phyloP scores from a whole-genome alignment of 2,888 invertebrate genomes.

The Sphaeridia pumilis region DNA sequence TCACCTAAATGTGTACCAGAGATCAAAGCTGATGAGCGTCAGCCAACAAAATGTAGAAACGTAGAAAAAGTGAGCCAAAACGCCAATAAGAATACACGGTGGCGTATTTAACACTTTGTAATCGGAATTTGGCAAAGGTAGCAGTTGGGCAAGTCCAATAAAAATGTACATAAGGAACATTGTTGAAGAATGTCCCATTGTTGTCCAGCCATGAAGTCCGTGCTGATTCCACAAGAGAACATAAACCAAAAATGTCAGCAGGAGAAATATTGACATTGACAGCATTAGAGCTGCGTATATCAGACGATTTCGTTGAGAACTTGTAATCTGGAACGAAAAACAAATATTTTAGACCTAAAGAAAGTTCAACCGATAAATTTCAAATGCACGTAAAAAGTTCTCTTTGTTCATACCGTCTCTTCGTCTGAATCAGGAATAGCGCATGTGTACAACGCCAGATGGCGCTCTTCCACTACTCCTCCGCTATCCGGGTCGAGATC shows the following conservation, averaged over 20 bases:
- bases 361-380: neutral
- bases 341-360: neutral
- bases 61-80: conserved; percentile 26
- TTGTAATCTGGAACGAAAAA: neutral
- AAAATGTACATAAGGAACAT: conserved; percentile 16
- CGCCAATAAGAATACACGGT: conserved; percentile 12
- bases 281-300: conserved; percentile 12
- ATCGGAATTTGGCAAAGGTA: neutral
- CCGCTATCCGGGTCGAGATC: neutral
- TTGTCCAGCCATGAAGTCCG: conserved; percentile 16
- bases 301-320: neutral
- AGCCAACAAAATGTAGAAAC: conserved; percentile 27
- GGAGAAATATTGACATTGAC: conserved; percentile 9
- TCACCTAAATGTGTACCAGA: conserved; percentile 31
- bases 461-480: neutral
- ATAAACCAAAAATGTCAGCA: conserved; percentile 13
- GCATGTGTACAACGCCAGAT: neutral
- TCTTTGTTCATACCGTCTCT: neutral
- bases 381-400: too few relatives aligned
- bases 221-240: conserved; percentile 8
- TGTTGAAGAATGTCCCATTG: conserved; percentile 11
- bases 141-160: conserved; percentile 5
- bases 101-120: neutral
- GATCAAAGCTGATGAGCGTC: conserved; percentile 27
- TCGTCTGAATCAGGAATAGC: neutral